Evolutionary conservation across 2,113 vertebrate species (phyloP).

Genomic region (Bubo bubo): DNA sequence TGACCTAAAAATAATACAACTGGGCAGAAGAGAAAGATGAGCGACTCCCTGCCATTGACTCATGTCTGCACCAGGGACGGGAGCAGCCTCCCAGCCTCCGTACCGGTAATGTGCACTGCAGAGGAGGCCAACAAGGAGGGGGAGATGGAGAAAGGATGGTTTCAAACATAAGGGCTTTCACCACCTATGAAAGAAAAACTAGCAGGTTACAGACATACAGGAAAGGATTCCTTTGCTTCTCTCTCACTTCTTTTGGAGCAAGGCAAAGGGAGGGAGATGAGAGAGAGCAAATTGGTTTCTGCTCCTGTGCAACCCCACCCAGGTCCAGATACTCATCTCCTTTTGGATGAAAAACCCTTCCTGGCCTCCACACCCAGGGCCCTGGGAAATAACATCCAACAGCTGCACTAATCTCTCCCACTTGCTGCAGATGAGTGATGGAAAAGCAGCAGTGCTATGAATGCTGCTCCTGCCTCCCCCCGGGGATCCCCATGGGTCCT

Average conservation of each 20-base stretch:
- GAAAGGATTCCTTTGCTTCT: constrained; percentile 49
- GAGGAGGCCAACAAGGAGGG: neutral
- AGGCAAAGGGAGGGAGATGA: neutral
- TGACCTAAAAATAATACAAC: neutral
- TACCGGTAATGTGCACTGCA: neutral
- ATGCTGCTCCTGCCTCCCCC: neutral
- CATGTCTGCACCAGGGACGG: neutral
- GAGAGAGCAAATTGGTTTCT: constrained; percentile 39
- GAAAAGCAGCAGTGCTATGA: constrained; percentile 10
- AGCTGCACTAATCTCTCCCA: constrained; percentile 76
- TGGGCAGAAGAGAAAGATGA: neutral
- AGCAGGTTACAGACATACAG: neutral
- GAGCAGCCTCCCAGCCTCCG: neutral
- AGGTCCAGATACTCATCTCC: constrained; percentile 58
- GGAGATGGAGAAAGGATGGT: neutral
- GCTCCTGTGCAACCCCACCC: constrained; percentile 49
- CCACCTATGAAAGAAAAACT: neutral
- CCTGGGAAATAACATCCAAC: constrained; percentile 71
- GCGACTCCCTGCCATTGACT: neutral
- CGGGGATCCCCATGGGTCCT: neutral
- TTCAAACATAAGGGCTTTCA: neutral
- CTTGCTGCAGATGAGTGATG: constrained; percentile 47
- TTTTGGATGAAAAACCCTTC: constrained; percentile 53
- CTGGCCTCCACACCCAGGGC: constrained; percentile 25
- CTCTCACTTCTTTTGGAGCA: neutral